These are phyloP conservation scores for Cephalopterus ornatus DNA, from an alignment of 2,113 vertebrate species.

Conservation along the genomic window DNA sequence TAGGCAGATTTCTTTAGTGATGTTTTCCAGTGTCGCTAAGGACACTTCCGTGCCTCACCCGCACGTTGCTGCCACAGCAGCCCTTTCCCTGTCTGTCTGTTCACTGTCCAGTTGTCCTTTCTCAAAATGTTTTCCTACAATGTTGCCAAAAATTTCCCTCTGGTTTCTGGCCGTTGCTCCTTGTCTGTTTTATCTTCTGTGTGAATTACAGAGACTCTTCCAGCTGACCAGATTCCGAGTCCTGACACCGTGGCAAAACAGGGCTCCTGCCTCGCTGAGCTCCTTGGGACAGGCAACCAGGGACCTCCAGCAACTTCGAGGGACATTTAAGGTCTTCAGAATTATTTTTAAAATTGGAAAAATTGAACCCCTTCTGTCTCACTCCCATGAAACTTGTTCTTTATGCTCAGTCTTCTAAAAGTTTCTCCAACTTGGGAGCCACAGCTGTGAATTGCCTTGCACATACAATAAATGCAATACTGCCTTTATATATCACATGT, in stretches of 20 bases:
- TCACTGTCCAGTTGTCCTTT: neutral
- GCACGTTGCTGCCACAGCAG: fast-evolving
- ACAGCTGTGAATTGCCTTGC: neutral
- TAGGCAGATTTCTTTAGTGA: neutral
- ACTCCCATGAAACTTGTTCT: neutral
- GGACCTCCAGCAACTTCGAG: neutral
- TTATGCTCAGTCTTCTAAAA: neutral
- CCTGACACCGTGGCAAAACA: fast-evolving
- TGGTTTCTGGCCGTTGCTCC: neutral
- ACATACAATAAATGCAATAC: neutral
- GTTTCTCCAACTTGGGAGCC: neutral
- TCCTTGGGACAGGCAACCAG: neutral
- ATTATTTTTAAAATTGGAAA: neutral
- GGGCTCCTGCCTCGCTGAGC: neutral
- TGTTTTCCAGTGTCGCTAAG: neutral
- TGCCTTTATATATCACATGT: neutral
- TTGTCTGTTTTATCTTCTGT: neutral
- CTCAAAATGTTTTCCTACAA: neutral
- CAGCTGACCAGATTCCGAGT: neutral
- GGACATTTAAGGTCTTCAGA: neutral
- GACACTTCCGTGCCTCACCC: neutral
- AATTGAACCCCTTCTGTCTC: neutral
- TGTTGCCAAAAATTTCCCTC: neutral
- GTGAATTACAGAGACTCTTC: neutral
- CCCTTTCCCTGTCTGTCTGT: neutral